Conservation (phyloP, 2,113 vertebrate species). For the Pionites leucogaster region DNA sequence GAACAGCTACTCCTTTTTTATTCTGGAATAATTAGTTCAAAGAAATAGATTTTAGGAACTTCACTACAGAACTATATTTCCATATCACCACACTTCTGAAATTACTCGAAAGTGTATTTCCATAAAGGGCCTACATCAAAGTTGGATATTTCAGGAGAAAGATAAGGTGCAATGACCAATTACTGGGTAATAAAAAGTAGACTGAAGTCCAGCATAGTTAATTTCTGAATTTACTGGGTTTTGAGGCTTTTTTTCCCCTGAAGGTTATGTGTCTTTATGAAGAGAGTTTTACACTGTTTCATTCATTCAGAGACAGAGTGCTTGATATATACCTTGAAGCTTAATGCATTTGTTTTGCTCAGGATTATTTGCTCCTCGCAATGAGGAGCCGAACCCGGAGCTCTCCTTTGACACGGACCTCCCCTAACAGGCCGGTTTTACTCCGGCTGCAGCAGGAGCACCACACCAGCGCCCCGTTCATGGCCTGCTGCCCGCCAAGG, state of each 20-base stretch:
- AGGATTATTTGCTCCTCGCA: neutral
- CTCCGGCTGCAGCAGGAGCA: neutral
- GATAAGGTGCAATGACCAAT: neutral
- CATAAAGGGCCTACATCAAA: neutral
- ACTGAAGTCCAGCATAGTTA: neutral
- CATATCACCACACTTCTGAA: neutral
- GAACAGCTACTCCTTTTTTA: neutral
- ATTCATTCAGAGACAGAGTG: neutral
- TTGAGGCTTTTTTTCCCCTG: neutral
- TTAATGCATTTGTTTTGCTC: neutral
- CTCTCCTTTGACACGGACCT: neutral
- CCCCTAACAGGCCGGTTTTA: no score
- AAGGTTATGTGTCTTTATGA: neutral
- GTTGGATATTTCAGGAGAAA: neutral
- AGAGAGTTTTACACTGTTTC: neutral
- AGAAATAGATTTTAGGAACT: neutral
- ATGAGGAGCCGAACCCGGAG: neutral
- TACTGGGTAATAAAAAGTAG: neutral
- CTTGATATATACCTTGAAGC: neutral
- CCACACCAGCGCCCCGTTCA: accelerated
- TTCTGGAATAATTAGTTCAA: neutral
- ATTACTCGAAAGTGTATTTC: neutral
- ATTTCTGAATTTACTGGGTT: neutral
- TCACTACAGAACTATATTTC: neutral
- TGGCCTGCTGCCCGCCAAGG: accelerated